phyloP scores from a whole-genome alignment of 2,797 vertebrate species.

The Muscicapa striata region DNA sequence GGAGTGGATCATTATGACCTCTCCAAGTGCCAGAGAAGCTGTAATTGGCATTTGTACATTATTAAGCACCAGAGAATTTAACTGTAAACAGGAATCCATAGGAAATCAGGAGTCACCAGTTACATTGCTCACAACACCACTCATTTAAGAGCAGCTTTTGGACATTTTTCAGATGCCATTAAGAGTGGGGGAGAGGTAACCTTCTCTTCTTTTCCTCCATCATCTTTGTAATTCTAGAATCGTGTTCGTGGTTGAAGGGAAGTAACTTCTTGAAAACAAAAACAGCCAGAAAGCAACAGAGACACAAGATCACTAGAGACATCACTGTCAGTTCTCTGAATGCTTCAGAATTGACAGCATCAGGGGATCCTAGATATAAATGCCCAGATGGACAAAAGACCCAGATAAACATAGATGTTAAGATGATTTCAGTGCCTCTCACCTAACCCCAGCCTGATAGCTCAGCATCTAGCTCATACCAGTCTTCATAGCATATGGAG shows the following conservation, averaged over 20 bases:
- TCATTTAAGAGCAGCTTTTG: neutral
- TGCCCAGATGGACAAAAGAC: neutral
- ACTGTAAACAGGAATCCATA: conserved; percentile 29
- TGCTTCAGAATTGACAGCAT: neutral
- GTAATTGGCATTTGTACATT: conserved; percentile 21
- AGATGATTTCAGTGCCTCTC: neutral
- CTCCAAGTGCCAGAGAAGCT: neutral
- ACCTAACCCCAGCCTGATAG: neutral
- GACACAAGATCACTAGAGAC: neutral
- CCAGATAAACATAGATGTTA: neutral
- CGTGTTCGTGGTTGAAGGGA: neutral
- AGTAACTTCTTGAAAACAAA: neutral
- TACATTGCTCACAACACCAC: neutral
- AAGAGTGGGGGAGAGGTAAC: neutral
- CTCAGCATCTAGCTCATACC: neutral
- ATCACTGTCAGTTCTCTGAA: neutral
- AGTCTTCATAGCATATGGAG: neutral
- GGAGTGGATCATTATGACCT: conserved; percentile 33
- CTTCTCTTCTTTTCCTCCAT: neutral
- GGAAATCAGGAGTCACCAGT: conserved; percentile 13
- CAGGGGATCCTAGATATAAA: neutral
- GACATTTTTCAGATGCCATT: neutral
- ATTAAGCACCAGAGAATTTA: conserved; percentile 13
- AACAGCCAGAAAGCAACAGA: neutral
- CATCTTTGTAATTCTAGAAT: neutral